phyloP scores from a whole-genome alignment of 2,113 vertebrate genomes.

The Brachyistius frenatus region DNA sequence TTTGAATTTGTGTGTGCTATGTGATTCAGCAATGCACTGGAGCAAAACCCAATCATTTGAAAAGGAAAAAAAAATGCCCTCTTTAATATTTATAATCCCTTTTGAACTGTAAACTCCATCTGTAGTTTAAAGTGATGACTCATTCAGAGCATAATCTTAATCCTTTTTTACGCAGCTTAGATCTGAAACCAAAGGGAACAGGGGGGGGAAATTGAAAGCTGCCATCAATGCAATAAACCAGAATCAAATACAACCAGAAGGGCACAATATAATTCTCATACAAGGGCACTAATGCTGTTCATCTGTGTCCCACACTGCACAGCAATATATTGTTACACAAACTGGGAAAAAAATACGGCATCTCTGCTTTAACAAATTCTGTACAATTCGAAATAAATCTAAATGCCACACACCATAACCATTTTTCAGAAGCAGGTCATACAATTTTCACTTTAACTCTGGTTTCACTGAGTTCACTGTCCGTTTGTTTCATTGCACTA shows the following conservation, averaged over 20 bases:
- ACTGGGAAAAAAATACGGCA: neutral
- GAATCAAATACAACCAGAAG: slow-evolving; percentile 74
- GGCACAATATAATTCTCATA: slow-evolving; percentile 68
- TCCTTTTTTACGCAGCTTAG: slow-evolving; percentile 81
- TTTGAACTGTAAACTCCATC: slow-evolving; percentile 85
- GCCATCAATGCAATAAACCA: slow-evolving; percentile 79
- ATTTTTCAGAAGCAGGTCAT: slow-evolving; percentile 5
- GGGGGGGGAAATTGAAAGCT: slow-evolving; percentile 75
- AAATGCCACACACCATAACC: neutral
- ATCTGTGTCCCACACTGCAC: slow-evolving; percentile 50
- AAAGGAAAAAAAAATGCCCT: slow-evolving; percentile 64
- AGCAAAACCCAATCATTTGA: slow-evolving; percentile 78
- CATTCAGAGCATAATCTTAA: slow-evolving; percentile 83
- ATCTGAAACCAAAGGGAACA: slow-evolving; percentile 77
- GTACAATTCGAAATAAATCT: slow-evolving; percentile 19
- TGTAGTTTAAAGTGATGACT: slow-evolving; percentile 86
- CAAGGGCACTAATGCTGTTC: slow-evolving; percentile 68
- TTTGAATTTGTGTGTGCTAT: slow-evolving; percentile 73
- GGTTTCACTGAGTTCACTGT: neutral
- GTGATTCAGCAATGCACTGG: slow-evolving; percentile 70
- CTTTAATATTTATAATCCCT: slow-evolving; percentile 86
- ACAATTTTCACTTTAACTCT: slow-evolving; percentile 1
- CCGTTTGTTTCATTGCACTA: neutral
- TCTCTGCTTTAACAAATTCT: slow-evolving; percentile 13
- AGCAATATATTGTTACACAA: slow-evolving; percentile 44